Evolutionary conservation across 2,113 vertebrate species (phyloP).

Genomic region (Egretta garzetta): DNA sequence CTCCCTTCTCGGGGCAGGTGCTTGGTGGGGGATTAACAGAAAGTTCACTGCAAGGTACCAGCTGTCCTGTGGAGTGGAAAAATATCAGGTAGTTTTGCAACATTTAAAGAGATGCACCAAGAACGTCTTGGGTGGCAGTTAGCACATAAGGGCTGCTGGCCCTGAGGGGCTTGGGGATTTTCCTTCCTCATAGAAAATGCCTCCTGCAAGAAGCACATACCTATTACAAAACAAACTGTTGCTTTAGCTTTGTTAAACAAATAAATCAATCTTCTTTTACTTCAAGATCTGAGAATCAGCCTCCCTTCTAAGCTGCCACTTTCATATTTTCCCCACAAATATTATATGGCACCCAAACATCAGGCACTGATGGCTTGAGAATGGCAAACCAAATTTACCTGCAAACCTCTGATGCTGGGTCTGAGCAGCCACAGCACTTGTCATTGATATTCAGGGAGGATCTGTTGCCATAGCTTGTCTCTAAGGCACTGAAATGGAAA

Average conservation of each 20-base stretch:
- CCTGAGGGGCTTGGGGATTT: background rate
- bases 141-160: background rate
- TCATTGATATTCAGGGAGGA: background rate
- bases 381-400: background rate
- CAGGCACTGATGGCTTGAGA: background rate
- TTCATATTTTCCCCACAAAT: rapidly evolving
- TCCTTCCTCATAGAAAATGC: background rate
- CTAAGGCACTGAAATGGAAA: background rate
- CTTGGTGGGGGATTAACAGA: background rate
- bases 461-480: background rate
- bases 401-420: background rate
- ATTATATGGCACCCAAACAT: rapidly evolving
- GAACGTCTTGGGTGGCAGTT: background rate
- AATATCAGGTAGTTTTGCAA: slow-evolving; percentile 13
- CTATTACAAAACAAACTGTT: slow-evolving; percentile 3
- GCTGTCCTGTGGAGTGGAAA: background rate
- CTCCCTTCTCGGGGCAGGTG: background rate
- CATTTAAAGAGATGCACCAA: background rate
- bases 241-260: background rate
- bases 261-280: background rate
- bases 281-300: background rate
- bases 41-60: background rate
- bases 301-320: background rate
- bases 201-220: background rate
- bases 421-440: background rate